These are phyloP conservation scores for Fregata magnificens DNA, from an alignment of 2,113 vertebrate species.

Conservation along the genomic window DNA sequence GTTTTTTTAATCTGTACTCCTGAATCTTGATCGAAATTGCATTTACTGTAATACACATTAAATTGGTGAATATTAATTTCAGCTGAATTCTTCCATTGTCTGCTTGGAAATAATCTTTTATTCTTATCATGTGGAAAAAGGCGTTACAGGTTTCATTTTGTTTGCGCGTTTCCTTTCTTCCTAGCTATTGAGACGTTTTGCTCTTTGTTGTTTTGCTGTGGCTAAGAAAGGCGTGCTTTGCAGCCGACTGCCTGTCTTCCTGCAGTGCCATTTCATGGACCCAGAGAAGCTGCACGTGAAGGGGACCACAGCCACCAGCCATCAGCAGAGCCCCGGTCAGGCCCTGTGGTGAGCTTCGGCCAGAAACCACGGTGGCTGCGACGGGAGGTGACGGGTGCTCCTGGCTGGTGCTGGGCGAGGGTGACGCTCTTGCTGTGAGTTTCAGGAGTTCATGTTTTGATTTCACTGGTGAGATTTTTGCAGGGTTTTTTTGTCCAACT, in stretches of 20 bases:
- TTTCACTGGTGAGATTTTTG: background rate
- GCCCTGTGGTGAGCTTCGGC: background rate
- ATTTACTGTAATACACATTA: background rate
- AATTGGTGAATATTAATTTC: background rate
- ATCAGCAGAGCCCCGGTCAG: background rate
- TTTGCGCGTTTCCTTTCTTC: background rate
- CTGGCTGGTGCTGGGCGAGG: fast-evolving
- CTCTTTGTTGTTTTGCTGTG: background rate
- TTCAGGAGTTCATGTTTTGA: background rate
- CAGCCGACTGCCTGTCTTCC: background rate
- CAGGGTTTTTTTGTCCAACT: background rate
- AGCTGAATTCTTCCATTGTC: background rate
- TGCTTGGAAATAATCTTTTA: background rate
- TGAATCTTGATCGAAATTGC: background rate
- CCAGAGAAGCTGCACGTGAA: fast-evolving
- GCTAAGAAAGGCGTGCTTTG: background rate
- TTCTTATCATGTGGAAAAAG: background rate
- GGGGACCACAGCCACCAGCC: background rate
- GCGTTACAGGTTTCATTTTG: background rate
- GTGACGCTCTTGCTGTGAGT: background rate
- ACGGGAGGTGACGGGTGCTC: fast-evolving
- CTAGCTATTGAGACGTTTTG: background rate
- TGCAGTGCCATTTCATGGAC: fast-evolving
- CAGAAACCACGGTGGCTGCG: background rate
- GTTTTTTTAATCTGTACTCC: background rate